These are phyloP conservation scores for Neodiprion lecontei DNA, from an alignment of 1,140 invertebrate genomes.

Conservation along the genomic window DNA sequence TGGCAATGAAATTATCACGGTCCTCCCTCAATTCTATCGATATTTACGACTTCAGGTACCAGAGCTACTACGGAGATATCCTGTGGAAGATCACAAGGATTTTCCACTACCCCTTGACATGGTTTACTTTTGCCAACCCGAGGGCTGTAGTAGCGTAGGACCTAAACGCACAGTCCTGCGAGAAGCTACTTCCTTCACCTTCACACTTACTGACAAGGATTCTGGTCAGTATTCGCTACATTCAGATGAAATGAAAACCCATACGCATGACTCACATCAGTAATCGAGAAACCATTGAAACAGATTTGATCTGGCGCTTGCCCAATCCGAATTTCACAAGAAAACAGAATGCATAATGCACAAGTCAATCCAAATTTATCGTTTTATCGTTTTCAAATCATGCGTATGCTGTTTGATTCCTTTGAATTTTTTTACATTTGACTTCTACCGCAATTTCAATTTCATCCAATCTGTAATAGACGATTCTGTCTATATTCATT, in stretches of 20 bases:
- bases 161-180: conserved; percentile 83
- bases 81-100: conserved; percentile 95
- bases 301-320: too few relatives aligned
- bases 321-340: background rate
- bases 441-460: too few relatives aligned
- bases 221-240: conserved; percentile 71
- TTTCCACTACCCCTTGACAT: conserved; percentile 97
- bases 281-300: too few relatives aligned
- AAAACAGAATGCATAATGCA: background rate
- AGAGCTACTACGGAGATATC: conserved; percentile 94
- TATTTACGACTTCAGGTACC: conserved; percentile 68
- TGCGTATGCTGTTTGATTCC: too few relatives aligned
- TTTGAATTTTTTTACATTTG: too few relatives aligned
- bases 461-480: too few relatives aligned
- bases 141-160: conserved; percentile 93
- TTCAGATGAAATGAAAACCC: background rate
- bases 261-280: too few relatives aligned
- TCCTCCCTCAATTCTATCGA: background rate
- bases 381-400: too few relatives aligned
- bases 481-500: too few relatives aligned
- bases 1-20: too few relatives aligned
- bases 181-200: conserved; percentile 96
- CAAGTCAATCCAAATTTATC: too few relatives aligned
- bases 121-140: conserved; percentile 99
- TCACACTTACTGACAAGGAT: conserved; percentile 98